Base-by-base conservation (phyloP, 2,113 vertebrate species). In the Tympanuchus pallidicinctus region DNA sequence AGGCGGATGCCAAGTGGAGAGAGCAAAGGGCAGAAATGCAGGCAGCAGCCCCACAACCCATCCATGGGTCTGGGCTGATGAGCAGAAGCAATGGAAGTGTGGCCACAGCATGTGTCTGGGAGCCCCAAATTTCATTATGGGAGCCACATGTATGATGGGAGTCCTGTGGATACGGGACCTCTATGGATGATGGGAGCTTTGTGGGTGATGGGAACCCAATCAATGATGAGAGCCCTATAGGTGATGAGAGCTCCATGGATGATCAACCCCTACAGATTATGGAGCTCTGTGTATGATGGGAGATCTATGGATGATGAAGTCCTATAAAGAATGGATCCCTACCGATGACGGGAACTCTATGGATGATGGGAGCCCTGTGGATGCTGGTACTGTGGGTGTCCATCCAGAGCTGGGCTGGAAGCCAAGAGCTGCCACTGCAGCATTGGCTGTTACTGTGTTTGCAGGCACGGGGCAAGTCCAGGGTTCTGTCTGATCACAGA, bases 91-190 rank as follows among this genome's bases (percentile, higher is more conserved):
- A 3, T 48, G 54, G 70, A 38, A 83, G 6, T 45, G 30, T 16
- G 48, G 88, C 38, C 40, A 7, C 16, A 6, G n/a, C 3, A 0
- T 3, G 3, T 0, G 4, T 3, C 50, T 7, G 25, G 9, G 18
- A 34, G 24, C 20, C n/a, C 32, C 45, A 11, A 0, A 40, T 43
- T 75, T 47, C n/a, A 30, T 20, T 11, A 59, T n/a, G 56, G 32
- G 32, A 59, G 28, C 28, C 54, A 30, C 16, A 17, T 10, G 27
- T 28, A 56, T 56, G 54, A 28, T 32, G 19, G 28, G 30, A 32
- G 28, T 27, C 25, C 52, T 54, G 25, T 54, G 52, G 25, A 28
- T 54, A 54, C 8, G 52, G 52, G 14, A 54, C 16, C 16, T 19
- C 28, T 32, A 32, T 32, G 54, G 54, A 8, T 56, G 30, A 56